Conservation (phyloP, 2,797 vertebrate species). For the Gymnoscopelus microlampas region DNA sequence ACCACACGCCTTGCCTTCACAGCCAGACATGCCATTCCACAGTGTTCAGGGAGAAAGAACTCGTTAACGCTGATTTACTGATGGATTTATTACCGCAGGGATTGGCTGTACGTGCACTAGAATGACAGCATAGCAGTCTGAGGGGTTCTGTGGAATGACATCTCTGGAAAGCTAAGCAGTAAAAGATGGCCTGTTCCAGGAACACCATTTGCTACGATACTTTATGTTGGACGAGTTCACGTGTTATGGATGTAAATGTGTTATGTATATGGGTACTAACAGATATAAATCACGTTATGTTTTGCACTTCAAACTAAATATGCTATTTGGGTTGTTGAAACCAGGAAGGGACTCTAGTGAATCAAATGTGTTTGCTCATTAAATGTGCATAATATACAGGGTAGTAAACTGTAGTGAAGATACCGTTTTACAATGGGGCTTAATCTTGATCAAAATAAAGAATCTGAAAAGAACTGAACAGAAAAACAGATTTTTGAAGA, state of each 20-base stretch:
- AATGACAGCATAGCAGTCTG: conserved; percentile 18
- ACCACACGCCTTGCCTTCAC: conserved; percentile 25
- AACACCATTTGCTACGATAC: no score
- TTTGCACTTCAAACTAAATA: no score
- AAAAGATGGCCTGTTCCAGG: not conserved
- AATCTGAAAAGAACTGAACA: no score
- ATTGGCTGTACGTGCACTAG: conserved; percentile 1
- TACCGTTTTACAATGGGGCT: conserved; percentile 14
- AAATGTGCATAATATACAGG: conserved; percentile 1
- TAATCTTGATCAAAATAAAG: not conserved
- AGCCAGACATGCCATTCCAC: conserved; percentile 55
- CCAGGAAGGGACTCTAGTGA: no score
- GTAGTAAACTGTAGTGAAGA: not conserved
- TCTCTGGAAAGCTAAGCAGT: not conserved
- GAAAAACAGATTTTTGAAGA: conserved; percentile 18
- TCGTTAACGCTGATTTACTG: conserved; percentile 66
- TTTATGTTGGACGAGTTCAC: no score
- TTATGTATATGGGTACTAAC: no score
- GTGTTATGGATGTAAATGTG: no score
- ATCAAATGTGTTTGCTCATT: no score
- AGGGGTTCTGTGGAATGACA: conserved; percentile 2
- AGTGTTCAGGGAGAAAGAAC: conserved; percentile 31
- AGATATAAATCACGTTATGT: no score
- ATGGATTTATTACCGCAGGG: conserved; percentile 41
- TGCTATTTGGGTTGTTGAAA: no score